A percentile compares a stretch with the other conserved stretches of the same genome.
Conservation (phyloP, 92 coral and sea anemone genomes). For the Plumapathes pennacea region DNA sequence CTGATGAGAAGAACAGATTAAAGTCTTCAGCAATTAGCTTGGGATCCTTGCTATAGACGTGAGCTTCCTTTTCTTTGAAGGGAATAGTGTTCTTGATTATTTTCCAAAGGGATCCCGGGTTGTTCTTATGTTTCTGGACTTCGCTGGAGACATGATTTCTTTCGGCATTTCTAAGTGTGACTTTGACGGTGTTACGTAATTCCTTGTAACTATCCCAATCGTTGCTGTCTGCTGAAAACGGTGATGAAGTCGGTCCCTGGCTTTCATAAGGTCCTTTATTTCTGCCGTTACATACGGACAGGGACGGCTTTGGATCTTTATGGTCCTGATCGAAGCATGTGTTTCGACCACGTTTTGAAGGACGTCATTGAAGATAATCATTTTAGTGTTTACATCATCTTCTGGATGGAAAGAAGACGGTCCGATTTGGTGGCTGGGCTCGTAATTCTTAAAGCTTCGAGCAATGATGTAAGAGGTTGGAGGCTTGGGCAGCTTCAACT, state of each 20-base stretch:
- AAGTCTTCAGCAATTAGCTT: conserved; percentile 24
- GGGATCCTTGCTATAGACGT: conserved; percentile 29
- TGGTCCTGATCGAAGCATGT: conserved; percentile 46
- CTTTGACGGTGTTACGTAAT: conserved; percentile 1
- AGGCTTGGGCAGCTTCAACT: conserved; percentile 35
- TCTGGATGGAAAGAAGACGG: conserved; percentile 5
- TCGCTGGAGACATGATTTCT: background rate
- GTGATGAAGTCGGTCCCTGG: background rate
- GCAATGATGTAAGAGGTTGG: conserved; percentile 3
- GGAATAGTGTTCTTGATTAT: conserved; percentile 10
- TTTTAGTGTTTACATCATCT: conserved; percentile 21
- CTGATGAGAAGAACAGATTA: conserved; percentile 19
- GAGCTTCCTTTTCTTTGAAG: conserved; percentile 21
- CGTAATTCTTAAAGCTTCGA: conserved; percentile 35
- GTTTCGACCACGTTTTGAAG: conserved; percentile 18
- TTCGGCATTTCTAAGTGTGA: background rate
- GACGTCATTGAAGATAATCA: conserved; percentile 28
- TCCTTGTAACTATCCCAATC: background rate
- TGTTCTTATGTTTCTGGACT: conserved; percentile 13
- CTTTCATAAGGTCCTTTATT: conserved; percentile 20
- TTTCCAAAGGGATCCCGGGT: conserved; percentile 32
- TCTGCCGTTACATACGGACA: conserved; percentile 52
- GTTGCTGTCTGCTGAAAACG: no score
- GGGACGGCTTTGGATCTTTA: conserved; percentile 41
- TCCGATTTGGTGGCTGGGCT: conserved; percentile 10